Conservation (phyloP, 2,113 vertebrate genomes). For the Boulengeromyrus knoepffleri region DNA sequence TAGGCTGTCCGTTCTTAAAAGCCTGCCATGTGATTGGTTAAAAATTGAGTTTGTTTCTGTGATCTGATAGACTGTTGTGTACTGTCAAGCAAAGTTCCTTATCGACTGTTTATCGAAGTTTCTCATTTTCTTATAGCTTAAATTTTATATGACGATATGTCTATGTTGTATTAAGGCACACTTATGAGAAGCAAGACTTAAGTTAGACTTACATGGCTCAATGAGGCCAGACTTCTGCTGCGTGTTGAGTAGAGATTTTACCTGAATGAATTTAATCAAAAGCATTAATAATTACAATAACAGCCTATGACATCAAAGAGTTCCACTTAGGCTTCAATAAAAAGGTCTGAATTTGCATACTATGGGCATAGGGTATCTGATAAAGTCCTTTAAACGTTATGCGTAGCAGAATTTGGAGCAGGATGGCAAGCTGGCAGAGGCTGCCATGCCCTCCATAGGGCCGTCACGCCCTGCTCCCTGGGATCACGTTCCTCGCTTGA, state of each 20-base stretch:
- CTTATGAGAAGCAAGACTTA: background rate
- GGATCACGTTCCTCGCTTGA: constrained; percentile 16
- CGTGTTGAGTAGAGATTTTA: background rate
- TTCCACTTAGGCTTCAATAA: background rate
- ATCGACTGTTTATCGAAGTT: background rate
- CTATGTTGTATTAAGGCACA: background rate
- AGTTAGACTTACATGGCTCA: background rate
- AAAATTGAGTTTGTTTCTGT: background rate
- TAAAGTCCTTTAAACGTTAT: background rate
- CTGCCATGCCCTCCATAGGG: constrained; percentile 25
- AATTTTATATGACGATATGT: background rate
- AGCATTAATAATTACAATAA: constrained; percentile 1
- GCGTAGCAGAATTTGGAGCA: background rate
- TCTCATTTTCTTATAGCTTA: background rate
- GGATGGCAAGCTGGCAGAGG: background rate
- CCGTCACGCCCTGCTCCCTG: background rate
- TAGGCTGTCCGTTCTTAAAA: background rate
- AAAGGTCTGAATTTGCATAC: background rate
- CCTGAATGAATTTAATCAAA: background rate
- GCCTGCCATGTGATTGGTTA: background rate
- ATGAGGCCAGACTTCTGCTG: background rate
- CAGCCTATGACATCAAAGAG: background rate
- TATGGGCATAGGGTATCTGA: background rate
- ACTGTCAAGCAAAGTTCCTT: background rate
- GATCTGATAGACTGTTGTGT: background rate